Conservation (phyloP, 92 coral and sea anemone species). For the Umimayanthus chanpuru region DNA sequence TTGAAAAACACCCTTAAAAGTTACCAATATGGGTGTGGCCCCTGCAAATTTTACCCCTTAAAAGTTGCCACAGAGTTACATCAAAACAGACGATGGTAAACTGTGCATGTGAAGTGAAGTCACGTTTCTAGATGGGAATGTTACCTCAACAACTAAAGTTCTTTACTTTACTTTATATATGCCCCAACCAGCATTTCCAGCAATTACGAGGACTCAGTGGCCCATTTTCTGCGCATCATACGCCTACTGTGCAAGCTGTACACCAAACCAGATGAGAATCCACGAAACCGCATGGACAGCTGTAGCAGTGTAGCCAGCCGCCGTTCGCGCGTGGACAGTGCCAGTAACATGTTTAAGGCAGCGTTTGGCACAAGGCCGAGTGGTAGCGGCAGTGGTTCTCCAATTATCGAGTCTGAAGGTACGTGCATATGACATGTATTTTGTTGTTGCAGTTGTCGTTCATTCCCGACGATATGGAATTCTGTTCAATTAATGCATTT, state of each 20-base stretch:
- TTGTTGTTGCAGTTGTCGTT: too few species aligned
- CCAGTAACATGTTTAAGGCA: constrained; percentile 59
- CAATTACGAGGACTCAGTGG: constrained; percentile 56
- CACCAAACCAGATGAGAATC: constrained; percentile 38
- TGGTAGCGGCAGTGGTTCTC: constrained; percentile 44
- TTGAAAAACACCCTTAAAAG: too few species aligned
- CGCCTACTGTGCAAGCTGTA: constrained; percentile 53
- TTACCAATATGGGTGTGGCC: too few species aligned
- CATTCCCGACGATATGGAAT: too few species aligned
- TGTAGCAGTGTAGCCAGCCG: constrained; percentile 34
- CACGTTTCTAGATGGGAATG: too few species aligned
- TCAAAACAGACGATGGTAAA: too few species aligned
- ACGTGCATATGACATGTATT: not conserved
- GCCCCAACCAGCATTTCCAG: constrained; percentile 46
- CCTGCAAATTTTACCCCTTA: too few species aligned
- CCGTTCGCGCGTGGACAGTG: constrained; percentile 53
- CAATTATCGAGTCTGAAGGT: constrained; percentile 48
- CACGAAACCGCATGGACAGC: constrained; percentile 37
- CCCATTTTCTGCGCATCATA: constrained; percentile 53
- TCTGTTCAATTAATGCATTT: too few species aligned
- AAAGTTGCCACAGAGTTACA: too few species aligned
- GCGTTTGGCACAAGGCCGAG: constrained; percentile 56
- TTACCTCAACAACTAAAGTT: too few species aligned
- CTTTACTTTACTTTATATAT: not conserved
- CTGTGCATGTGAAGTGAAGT: too few species aligned